Evolutionary conservation across 92 coral and sea anemone species (phyloP), one percentile per base, ranked within the genome.

Genomic region (Pocillopora meandrina): DNA sequence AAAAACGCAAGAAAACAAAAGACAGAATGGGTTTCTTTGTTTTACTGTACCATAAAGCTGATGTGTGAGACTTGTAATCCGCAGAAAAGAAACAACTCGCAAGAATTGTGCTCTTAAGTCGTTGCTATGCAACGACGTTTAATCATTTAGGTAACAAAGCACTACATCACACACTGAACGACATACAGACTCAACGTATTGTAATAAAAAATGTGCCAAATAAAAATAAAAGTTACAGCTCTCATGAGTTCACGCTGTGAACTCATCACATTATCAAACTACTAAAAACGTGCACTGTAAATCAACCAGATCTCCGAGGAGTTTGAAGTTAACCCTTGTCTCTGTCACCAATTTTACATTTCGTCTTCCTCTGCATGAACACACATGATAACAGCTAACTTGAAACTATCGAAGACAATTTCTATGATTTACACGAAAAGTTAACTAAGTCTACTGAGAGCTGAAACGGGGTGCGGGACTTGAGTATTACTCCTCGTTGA

Each of bases 401-500:
- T 61, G 35, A 77, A 62, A 62, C 81, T 35, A 56, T 52, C 67
- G 61, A 17, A 35, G 47, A 77, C 26, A 34, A 3, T 1, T 42
- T 33, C 33, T 2, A 19, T 35, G 69, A 52, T 52, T 55, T 73
- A 79, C 17, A 68, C 15, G 26, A 67, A 68, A 12, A 58, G n/a
- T 57, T 15, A 21, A 35, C 61, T 42, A 74, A 18, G 21, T 70
- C 19, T 70, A 10, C 67, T 60, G 85, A 65, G 85, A 81, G 71
- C 72, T 61, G 64, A 20, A 55, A 72, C 10, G 63, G 47, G 13
- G 70, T 73, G n/a, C 56, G 13, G 21, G 20, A 59, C 57, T 68
- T 26, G 1, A 33, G 49, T 35, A 75, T 36, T 76, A 84, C 60
- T 75, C 88, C 68, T 84, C 88, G 75, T 77, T 84, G 81, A 77